Evolutionary conservation across 2,113 vertebrate genomes (phyloP).

Genomic region (Casuarius casuarius): DNA sequence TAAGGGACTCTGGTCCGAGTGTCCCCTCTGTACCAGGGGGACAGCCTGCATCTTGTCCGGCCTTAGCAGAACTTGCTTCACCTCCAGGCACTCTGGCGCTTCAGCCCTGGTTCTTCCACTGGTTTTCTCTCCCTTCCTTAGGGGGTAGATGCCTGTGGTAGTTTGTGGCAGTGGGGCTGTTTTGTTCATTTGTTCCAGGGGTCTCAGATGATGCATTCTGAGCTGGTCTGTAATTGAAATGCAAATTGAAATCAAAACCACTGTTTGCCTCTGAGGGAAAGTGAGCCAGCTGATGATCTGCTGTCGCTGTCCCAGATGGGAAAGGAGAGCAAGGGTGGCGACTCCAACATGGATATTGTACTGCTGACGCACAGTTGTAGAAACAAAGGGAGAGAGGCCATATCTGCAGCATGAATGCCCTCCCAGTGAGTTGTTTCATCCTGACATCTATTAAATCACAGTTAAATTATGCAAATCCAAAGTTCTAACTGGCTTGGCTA

Average conservation of each 20-base stretch:
- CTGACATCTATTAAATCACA: not conserved
- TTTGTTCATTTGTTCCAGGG: not conserved
- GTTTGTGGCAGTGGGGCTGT: not conserved
- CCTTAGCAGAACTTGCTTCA: not conserved
- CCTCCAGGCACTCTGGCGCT: not conserved
- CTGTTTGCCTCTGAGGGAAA: not conserved
- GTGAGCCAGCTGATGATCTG: fast-evolving
- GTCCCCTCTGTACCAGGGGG: too few species aligned
- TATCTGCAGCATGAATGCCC: not conserved
- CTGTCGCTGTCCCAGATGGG: not conserved
- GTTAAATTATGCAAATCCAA: not conserved
- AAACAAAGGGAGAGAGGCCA: not conserved
- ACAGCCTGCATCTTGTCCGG: not conserved
- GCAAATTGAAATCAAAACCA: not conserved
- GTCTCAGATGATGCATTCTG: not conserved
- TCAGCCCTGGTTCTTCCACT: not conserved
- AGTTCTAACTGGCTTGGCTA: not conserved
- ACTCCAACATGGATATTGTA: not conserved
- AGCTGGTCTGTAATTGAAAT: not conserved
- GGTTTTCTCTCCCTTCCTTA: not conserved
- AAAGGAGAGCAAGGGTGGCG: not conserved
- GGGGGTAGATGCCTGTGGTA: not conserved
- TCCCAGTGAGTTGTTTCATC: not conserved
- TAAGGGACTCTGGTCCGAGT: not conserved
- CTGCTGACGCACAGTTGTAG: not conserved